Evolutionary conservation across 2,797 vertebrate species (phyloP).

Genomic region (Hozukius guyotensis): DNA sequence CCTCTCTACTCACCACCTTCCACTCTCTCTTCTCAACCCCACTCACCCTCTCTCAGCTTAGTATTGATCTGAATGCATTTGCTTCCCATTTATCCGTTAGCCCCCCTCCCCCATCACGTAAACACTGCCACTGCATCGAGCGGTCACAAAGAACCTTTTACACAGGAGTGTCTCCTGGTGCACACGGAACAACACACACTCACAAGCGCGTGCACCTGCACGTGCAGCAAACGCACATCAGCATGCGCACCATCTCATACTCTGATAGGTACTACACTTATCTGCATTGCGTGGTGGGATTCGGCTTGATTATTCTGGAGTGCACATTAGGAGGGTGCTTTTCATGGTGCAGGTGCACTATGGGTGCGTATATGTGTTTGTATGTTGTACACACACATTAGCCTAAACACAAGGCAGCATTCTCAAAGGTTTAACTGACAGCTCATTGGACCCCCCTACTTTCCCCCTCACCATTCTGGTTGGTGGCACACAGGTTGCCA

Average conservation of each 20-base stretch:
- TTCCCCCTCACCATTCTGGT: slow-evolving; percentile 72
- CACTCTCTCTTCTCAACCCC: slow-evolving; percentile 65
- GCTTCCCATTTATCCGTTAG: slow-evolving; percentile 82
- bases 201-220: background rate
- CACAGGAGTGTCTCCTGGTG: slow-evolving; percentile 62
- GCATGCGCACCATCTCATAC: slow-evolving; percentile 16
- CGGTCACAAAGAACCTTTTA: slow-evolving; percentile 82
- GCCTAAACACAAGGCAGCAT: slow-evolving; percentile 66
- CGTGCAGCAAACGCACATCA: slow-evolving; percentile 15
- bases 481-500: slow-evolving; percentile 87
- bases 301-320: slow-evolving; percentile 60
- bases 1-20: slow-evolving; percentile 66
- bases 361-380: slow-evolving; percentile 36
- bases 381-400: slow-evolving; percentile 44
- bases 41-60: slow-evolving; percentile 72
- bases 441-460: slow-evolving; percentile 62
- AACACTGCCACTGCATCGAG: slow-evolving; percentile 71
- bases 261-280: slow-evolving; percentile 42
- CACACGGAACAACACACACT: slow-evolving; percentile 29
- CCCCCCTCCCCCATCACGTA: slow-evolving; percentile 59
- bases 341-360: slow-evolving; percentile 70
- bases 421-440: slow-evolving; percentile 81
- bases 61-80: slow-evolving; percentile 89
- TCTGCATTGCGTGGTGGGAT: slow-evolving; percentile 51
- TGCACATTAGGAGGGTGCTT: slow-evolving; percentile 58